A percentile compares a stretch with the other conserved stretches of the same genome.
Evolutionary conservation across 2,797 vertebrate species (phyloP).

Genomic region (Chromis chromis): DNA sequence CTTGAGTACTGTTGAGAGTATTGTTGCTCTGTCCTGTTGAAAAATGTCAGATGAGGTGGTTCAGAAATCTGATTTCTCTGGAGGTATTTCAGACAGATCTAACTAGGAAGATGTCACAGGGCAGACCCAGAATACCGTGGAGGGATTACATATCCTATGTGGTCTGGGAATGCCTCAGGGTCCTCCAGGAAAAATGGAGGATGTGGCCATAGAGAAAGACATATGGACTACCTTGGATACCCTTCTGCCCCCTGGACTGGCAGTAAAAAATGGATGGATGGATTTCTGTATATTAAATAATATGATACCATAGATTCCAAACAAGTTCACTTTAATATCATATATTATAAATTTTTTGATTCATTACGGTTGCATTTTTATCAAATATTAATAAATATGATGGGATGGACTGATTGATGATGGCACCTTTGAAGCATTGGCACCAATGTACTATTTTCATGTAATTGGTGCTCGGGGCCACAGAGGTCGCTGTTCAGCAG

Average conservation of each 20-base stretch:
- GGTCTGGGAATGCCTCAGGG: slow-evolving; percentile 17
- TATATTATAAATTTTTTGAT: too few species aligned
- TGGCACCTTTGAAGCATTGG: not conserved
- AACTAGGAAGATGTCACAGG: slow-evolving; percentile 30
- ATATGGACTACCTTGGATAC: not conserved
- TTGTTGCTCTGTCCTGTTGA: not conserved
- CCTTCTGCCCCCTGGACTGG: not conserved
- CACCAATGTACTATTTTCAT: not conserved
- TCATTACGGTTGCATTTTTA: too few species aligned
- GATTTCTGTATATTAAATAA: slow-evolving; percentile 2
- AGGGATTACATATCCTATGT: slow-evolving; percentile 28
- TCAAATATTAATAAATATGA: not conserved
- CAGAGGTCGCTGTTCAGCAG: not conserved
- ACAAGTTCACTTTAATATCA: not conserved
- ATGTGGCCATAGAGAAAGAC: slow-evolving; percentile 17
- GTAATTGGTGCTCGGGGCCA: slow-evolving; percentile 1
- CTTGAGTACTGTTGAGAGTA: not conserved
- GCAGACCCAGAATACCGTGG: slow-evolving; percentile 20
- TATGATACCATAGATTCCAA: slow-evolving; percentile 12
- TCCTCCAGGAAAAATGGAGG: slow-evolving; percentile 24
- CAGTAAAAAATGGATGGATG: slow-evolving; percentile 11
- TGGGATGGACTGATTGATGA: not conserved
- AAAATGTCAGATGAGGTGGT: not conserved
- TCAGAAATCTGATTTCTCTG: slow-evolving; percentile 15
- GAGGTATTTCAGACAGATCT: slow-evolving; percentile 29